Conservation (phyloP, 2,888 invertebrate species). For the Xestia sexstrigata region DNA sequence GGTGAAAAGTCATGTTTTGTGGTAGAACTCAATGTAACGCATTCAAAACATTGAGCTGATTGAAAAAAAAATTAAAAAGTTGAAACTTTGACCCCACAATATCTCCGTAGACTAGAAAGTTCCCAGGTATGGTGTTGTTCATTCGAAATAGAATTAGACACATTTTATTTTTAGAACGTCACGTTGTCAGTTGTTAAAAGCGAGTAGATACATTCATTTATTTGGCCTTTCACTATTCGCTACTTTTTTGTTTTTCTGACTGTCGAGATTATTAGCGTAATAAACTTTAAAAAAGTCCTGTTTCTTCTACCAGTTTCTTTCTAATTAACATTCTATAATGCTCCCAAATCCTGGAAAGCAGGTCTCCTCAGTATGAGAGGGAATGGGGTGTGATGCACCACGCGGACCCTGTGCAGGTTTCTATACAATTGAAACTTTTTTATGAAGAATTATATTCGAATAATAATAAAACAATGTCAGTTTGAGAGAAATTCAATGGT, state of each 20-base stretch:
- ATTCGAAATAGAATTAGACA: constrained; percentile 28
- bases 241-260: neutral
- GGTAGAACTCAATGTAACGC: no score
- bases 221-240: constrained; percentile 8
- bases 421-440: fast-evolving
- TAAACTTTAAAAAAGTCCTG: no score
- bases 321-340: neutral
- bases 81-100: no score
- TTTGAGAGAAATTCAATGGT: neutral
- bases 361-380: neutral
- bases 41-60: no score
- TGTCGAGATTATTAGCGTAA: neutral
- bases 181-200: neutral
- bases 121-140: no score
- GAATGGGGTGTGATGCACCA: neutral
- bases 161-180: constrained; percentile 28
- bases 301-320: neutral
- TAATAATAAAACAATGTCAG: neutral
- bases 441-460: neutral
- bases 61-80: no score
- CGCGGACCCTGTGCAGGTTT: neutral
- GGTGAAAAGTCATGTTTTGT: no score
- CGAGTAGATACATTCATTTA: neutral
- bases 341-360: neutral
- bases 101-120: no score